Percentiles rank a stretch among this genome's conserved stretches.
phyloP scores from a whole-genome alignment of 1,140 invertebrate genomes.

The Bombus ignitus region DNA sequence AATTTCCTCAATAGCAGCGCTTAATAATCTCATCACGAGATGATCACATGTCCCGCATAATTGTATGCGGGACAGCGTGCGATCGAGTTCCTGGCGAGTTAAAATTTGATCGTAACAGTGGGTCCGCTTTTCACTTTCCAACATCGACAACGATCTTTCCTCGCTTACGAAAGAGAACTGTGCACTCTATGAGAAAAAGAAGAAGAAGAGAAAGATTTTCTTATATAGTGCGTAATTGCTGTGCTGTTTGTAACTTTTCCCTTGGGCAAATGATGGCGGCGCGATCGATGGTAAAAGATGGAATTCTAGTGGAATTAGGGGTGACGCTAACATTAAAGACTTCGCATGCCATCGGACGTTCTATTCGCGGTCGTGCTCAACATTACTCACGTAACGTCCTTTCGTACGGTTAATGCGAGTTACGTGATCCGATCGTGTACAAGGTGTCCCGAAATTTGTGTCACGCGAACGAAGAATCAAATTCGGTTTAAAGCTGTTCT shows the following conservation, averaged over 20 bases:
- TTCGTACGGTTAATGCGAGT: constrained; percentile 57
- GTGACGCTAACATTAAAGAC: constrained; percentile 2
- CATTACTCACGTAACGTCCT: constrained; percentile 63
- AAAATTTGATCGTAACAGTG: constrained; percentile 2
- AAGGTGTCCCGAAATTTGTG: neutral
- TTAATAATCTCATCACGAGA: neutral
- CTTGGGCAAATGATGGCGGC: neutral
- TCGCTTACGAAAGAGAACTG: constrained; percentile 4
- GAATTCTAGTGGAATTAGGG: neutral
- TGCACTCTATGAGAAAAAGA: constrained; percentile 11
- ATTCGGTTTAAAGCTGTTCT: neutral
- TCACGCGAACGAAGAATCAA: neutral
- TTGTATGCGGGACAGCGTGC: neutral
- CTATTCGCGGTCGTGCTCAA: constrained; percentile 53
- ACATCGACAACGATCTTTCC: constrained; percentile 17
- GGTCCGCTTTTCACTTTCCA: constrained; percentile 29
- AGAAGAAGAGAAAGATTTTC: neutral
- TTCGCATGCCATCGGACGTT: constrained; percentile 33
- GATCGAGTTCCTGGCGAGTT: neutral
- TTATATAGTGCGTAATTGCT: neutral
- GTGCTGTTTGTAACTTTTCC: too few species aligned
- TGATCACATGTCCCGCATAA: neutral
- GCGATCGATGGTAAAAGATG: constrained; percentile 7
- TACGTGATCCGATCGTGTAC: constrained; percentile 47
- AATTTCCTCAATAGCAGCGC: neutral